These are phyloP conservation scores for Neofelis nebulosa DNA, from an alignment of 2,113 vertebrate genomes.

Conservation along the genomic window DNA sequence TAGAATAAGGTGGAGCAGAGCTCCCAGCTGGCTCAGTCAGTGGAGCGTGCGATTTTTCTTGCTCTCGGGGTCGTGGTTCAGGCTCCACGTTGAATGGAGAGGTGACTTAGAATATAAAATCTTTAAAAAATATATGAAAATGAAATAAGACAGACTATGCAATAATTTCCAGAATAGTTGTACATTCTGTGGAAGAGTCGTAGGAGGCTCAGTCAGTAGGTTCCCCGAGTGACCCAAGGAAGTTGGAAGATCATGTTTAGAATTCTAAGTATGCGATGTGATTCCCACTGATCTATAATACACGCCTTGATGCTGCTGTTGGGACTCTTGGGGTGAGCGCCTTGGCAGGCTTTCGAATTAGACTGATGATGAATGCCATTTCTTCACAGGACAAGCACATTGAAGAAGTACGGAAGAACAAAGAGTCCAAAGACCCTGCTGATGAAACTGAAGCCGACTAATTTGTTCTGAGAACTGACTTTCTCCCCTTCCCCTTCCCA, in stretches of 20 bases:
- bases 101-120: background rate
- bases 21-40: background rate
- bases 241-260: background rate
- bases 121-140: background rate
- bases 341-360: background rate
- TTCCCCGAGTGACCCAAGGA: background rate
- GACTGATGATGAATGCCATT: background rate
- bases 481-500: conserved; percentile 85
- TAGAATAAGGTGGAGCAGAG: background rate
- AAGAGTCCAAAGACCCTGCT: conserved; percentile 92
- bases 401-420: conserved; percentile 97
- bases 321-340: background rate
- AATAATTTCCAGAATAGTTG: background rate
- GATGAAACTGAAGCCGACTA: conserved; percentile 88
- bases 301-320: background rate
- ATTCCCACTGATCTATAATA: background rate
- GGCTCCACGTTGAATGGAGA: background rate
- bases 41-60: background rate
- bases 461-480: conserved; percentile 83
- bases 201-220: background rate
- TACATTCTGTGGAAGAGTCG: background rate
- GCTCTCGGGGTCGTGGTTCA: background rate
- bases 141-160: background rate
- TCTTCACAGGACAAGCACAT: conserved; percentile 94
- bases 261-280: background rate